Percentiles rank a stretch among this genome's conserved stretches.
Evolutionary conservation across 2,797 vertebrate genomes (phyloP).

Genomic region (Peromyscus eremicus): DNA sequence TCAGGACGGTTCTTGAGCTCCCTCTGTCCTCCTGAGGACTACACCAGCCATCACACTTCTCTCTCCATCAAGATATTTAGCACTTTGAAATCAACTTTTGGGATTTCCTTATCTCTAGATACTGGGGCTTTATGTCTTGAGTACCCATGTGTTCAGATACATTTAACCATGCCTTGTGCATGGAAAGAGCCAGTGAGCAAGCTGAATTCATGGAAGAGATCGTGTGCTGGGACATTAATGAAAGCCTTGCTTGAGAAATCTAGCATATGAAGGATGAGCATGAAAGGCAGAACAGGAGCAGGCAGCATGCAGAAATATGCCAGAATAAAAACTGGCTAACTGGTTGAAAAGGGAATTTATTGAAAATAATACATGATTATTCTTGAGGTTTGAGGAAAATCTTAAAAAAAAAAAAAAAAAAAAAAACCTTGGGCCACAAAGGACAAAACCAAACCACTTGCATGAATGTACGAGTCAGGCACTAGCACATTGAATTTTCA

Average conservation of each 20-base stretch:
- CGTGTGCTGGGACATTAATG: not conserved
- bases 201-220: not conserved
- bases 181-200: not conserved
- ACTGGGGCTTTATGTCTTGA: not conserved
- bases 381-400: conserved; percentile 9
- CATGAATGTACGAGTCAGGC: not conserved
- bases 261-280: not conserved
- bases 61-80: not conserved
- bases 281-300: not conserved
- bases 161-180: not conserved
- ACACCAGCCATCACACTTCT: not conserved
- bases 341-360: conserved; percentile 4
- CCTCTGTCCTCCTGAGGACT: not conserved
- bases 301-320: not conserved
- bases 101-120: not conserved
- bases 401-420: not conserved
- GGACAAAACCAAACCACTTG: not conserved
- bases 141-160: not conserved
- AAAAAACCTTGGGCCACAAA: not conserved
- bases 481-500: not conserved
- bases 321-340: conserved; percentile 22
- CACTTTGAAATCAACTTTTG: not conserved
- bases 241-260: not conserved
- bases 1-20: not conserved
- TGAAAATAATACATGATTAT: not conserved